Evolutionary conservation across 2,113 vertebrate genomes (phyloP).

Genomic region (Vicugna pacos): DNA sequence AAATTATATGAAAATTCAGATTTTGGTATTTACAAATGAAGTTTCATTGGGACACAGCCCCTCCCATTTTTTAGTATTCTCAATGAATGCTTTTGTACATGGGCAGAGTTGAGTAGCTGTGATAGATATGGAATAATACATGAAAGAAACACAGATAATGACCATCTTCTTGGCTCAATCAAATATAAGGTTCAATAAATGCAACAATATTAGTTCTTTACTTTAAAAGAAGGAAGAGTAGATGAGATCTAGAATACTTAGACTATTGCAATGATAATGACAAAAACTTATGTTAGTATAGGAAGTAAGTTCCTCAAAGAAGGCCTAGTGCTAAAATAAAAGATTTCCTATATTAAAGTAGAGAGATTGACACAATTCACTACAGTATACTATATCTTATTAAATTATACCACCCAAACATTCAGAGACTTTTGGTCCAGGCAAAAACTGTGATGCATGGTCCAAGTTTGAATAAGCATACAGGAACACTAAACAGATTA

Average conservation of each 20-base stretch:
- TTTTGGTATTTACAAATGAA: not conserved
- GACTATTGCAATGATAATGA: not conserved
- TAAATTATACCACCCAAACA: not conserved
- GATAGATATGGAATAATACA: not conserved
- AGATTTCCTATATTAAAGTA: not conserved
- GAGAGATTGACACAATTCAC: not conserved
- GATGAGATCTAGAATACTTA: not conserved
- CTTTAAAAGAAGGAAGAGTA: slow-evolving; percentile 11
- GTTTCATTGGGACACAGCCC: not conserved
- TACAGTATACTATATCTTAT: not conserved
- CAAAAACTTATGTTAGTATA: not conserved
- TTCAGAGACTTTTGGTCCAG: slow-evolving; percentile 29
- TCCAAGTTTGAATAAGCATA: slow-evolving; percentile 36
- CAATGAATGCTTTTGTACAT: not conserved
- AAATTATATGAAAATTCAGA: not conserved
- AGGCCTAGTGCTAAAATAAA: not conserved
- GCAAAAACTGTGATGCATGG: not conserved
- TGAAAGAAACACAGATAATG: not conserved
- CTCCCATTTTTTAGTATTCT: not conserved
- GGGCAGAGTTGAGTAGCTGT: not conserved
- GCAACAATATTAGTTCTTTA: not conserved
- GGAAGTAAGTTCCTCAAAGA: not conserved
- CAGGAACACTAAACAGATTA: not conserved
- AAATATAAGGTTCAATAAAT: not conserved
- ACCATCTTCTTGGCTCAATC: not conserved